These are phyloP conservation scores for Neostethus bicornis DNA, from an alignment of 2,797 vertebrate species.

Conservation along the genomic window DNA sequence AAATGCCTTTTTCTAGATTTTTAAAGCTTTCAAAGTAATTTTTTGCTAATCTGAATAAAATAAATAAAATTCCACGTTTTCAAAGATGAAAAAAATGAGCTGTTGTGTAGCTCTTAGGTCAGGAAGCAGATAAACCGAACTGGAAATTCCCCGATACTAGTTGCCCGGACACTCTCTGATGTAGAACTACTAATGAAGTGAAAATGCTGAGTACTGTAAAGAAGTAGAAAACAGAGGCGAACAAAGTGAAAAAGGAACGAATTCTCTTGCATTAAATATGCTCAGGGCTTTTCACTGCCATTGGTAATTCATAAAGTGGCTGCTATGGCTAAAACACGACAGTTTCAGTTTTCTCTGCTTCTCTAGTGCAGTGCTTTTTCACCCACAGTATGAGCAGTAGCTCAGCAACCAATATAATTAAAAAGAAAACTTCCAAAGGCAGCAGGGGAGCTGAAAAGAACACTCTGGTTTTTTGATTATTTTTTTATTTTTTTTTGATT, in stretches of 20 bases:
- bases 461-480: conserved; percentile 1
- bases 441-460: background rate
- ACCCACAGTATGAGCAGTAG: background rate
- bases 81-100: conserved; percentile 10
- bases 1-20: too few relatives aligned
- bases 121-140: conserved; percentile 9
- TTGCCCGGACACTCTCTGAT: conserved; percentile 12
- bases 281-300: conserved; percentile 57
- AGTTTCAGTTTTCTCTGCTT: conserved; percentile 37
- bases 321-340: conserved; percentile 45
- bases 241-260: conserved; percentile 54
- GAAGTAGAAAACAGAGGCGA: conserved; percentile 32
- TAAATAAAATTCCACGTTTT: conserved; percentile 11
- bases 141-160: conserved; percentile 22
- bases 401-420: background rate
- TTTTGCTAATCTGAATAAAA: background rate
- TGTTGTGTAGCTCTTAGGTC: conserved; percentile 13
- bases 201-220: conserved; percentile 47
- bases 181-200: conserved; percentile 25
- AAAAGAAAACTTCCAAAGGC: conserved; percentile 8
- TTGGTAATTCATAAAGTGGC: conserved; percentile 73
- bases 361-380: conserved; percentile 27
- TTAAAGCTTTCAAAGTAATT: too few relatives aligned
- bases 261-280: conserved; percentile 74
- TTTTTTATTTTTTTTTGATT: too few relatives aligned